phyloP scores from a whole-genome alignment of 2,888 invertebrate species.

The Lasioglossum calceatum region DNA sequence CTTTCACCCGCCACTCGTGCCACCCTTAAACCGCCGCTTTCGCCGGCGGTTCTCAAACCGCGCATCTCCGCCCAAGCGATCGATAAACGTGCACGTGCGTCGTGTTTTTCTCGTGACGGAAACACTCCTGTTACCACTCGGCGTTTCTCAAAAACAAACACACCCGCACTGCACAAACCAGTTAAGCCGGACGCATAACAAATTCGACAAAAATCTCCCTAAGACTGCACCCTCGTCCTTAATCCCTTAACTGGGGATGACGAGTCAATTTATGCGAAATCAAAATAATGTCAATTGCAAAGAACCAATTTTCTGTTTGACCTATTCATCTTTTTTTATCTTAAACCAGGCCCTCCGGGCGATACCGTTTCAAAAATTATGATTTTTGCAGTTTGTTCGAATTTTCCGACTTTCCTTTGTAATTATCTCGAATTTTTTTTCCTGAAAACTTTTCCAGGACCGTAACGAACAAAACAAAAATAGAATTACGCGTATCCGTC shows the following conservation, averaged over 20 bases:
- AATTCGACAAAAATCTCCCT: neutral
- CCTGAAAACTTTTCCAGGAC: too few species aligned
- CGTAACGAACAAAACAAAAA: too few species aligned
- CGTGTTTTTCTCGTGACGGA: constrained; percentile 25
- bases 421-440: too few species aligned
- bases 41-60: constrained; percentile 76
- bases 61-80: constrained; percentile 47
- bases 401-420: too few species aligned
- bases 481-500: too few species aligned
- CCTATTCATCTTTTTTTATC: too few species aligned
- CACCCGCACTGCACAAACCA: neutral
- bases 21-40: constrained; percentile 81
- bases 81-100: constrained; percentile 56
- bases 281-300: too few species aligned
- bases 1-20: constrained; percentile 81
- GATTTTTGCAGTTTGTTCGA: too few species aligned
- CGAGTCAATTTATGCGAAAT: neutral
- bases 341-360: too few species aligned
- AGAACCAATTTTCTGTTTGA: too few species aligned
- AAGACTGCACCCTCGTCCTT: neutral
- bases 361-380: too few species aligned
- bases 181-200: neutral
- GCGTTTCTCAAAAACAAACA: neutral
- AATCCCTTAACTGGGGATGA: neutral
- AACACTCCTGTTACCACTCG: neutral